Evolutionary conservation across 2,113 vertebrate genomes (phyloP).

Genomic region (Sprattus sprattus): DNA sequence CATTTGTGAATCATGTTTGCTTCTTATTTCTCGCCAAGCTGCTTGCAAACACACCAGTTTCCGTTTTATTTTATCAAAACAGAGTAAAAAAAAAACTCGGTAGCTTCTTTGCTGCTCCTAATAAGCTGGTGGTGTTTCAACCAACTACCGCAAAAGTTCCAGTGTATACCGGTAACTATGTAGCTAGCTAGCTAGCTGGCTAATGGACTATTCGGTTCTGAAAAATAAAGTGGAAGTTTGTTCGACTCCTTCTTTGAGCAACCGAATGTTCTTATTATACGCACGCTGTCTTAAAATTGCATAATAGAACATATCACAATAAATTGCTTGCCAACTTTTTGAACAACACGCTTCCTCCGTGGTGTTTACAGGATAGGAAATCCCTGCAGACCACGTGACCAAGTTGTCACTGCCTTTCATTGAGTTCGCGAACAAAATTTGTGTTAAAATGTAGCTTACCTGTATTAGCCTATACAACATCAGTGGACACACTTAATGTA

Average conservation of each 20-base stretch:
- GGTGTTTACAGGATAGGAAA: neutral
- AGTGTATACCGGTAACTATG: neutral
- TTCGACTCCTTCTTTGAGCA: neutral
- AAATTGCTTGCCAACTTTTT: neutral
- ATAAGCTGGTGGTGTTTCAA: neutral
- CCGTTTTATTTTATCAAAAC: too few relatives aligned
- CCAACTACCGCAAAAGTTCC: neutral
- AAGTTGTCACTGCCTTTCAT: neutral
- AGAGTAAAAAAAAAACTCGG: neutral
- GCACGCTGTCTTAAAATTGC: neutral
- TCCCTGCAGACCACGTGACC: neutral
- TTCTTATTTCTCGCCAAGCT: neutral
- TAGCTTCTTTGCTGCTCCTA: neutral
- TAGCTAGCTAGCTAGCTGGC: neutral
- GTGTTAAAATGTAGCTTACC: too few relatives aligned
- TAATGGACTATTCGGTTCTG: neutral
- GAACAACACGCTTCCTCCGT: neutral
- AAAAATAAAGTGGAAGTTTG: neutral
- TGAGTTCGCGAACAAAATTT: neutral
- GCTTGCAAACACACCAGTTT: too few relatives aligned
- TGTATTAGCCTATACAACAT: too few relatives aligned
- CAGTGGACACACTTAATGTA: too few relatives aligned
- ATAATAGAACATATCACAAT: neutral
- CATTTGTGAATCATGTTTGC: slow-evolving; percentile 35
- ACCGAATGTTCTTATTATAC: neutral